These are phyloP conservation scores for Bos javanicus DNA, from an alignment of 2,113 vertebrate genomes.

Conservation along the genomic window DNA sequence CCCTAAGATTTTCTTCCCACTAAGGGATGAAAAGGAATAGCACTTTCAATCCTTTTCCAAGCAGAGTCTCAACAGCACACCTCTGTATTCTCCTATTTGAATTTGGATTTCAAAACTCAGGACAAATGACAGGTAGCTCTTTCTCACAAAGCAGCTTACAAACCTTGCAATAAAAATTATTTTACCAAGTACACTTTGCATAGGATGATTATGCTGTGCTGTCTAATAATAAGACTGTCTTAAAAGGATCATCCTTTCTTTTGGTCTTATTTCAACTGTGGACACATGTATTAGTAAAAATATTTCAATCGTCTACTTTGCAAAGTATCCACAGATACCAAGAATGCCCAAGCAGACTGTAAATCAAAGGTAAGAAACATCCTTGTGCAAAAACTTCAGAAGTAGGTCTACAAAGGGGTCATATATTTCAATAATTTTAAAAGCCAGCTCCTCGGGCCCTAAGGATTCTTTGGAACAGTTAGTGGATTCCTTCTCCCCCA, in stretches of 20 bases:
- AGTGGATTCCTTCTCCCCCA: neutral
- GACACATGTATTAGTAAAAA: neutral
- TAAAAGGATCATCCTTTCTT: neutral
- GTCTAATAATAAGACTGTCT: neutral
- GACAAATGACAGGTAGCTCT: neutral
- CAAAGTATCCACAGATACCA: neutral
- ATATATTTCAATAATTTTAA: neutral
- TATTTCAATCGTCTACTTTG: neutral
- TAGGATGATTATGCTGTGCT: neutral
- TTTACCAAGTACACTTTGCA: neutral
- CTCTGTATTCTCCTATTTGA: neutral
- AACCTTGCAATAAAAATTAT: neutral
- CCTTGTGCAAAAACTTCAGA: neutral
- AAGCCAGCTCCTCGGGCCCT: neutral
- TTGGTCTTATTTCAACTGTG: conserved; percentile 8
- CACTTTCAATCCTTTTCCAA: neutral
- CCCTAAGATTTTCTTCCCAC: neutral
- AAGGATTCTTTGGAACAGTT: conserved; percentile 1
- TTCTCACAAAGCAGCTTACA: neutral
- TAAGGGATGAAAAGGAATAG: neutral
- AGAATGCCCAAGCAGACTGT: neutral
- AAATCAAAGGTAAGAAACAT: neutral
- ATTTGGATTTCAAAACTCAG: neutral
- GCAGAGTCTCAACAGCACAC: neutral
- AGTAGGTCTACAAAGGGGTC: neutral